Evolutionary conservation across 2,113 vertebrate genomes (phyloP).

Genomic region (Brienomyrus brachyistius): DNA sequence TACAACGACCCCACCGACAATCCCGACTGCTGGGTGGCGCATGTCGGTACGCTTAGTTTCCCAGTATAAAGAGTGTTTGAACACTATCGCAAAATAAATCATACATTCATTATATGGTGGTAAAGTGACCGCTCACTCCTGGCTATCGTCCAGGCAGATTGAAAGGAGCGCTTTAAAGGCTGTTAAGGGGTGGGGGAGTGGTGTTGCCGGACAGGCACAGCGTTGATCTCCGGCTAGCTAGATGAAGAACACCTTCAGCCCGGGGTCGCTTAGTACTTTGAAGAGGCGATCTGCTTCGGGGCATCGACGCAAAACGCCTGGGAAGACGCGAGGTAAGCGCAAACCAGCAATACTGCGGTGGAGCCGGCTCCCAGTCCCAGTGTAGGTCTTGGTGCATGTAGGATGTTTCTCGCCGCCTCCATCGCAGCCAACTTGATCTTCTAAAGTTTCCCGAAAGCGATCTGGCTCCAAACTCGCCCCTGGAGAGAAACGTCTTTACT

Average conservation of each 20-base stretch:
- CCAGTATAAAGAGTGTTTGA: neutral
- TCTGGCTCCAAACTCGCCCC: neutral
- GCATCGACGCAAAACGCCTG: neutral
- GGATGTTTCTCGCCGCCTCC: neutral
- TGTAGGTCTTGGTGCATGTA: too few species aligned
- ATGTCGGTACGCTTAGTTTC: neutral
- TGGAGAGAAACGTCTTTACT: neutral
- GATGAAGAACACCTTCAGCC: slow-evolving; percentile 1
- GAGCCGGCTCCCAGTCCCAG: neutral
- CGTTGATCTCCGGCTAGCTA: neutral
- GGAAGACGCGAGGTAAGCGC: neutral
- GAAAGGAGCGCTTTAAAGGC: slow-evolving; percentile 22
- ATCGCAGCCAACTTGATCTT: neutral
- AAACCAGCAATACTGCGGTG: neutral
- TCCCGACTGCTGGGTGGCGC: neutral
- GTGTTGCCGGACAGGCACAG: slow-evolving; percentile 33
- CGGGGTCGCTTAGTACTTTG: neutral
- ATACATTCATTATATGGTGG: neutral
- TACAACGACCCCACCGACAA: neutral
- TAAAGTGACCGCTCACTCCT: slow-evolving; percentile 13
- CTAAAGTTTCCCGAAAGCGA: neutral
- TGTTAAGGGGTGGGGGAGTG: slow-evolving; percentile 43
- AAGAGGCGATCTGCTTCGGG: neutral
- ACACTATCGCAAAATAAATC: neutral
- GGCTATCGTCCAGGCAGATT: slow-evolving; percentile 19